A percentile compares a stretch with the other conserved stretches of the same genome.
Conservation (phyloP, 2,113 vertebrate genomes). For the Lampris incognitus region DNA sequence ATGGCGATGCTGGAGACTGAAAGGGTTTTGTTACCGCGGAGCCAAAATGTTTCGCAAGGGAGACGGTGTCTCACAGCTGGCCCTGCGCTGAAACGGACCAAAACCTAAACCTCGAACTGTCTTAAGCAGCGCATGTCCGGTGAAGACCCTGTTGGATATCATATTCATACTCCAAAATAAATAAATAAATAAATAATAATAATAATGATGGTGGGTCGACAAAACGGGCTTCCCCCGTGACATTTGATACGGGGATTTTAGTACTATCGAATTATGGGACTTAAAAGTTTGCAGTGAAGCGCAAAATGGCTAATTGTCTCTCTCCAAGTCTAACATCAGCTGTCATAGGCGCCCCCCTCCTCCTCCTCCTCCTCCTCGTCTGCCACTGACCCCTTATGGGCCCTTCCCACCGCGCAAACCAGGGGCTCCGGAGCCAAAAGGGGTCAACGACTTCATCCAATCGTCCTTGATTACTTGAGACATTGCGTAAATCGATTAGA, state of each 20-base stretch:
- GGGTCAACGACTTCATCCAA: conserved; percentile 82
- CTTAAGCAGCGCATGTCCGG: background rate
- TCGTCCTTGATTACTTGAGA: conserved; percentile 79
- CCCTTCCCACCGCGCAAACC: conserved; percentile 58
- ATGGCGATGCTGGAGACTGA: conserved; percentile 25
- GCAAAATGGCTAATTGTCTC: conserved; percentile 84
- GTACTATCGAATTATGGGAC: conserved; percentile 74
- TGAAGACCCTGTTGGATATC: background rate
- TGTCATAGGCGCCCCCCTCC: conserved; percentile 62
- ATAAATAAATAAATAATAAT: too few relatives aligned
- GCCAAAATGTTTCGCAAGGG: too few relatives aligned
- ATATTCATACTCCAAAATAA: background rate
- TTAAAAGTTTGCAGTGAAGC: conserved; percentile 79
- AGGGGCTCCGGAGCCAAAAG: conserved; percentile 71
- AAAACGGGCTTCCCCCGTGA: conserved; percentile 42
- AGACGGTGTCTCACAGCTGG: background rate
- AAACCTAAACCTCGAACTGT: background rate
- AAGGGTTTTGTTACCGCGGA: conserved; percentile 6
- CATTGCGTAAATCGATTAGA: conserved; percentile 82
- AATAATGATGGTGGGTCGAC: conserved; percentile 47
- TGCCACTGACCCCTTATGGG: conserved; percentile 62
- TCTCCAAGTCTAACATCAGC: conserved; percentile 78
- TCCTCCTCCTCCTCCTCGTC: conserved; percentile 27
- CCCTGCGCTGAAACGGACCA: background rate
- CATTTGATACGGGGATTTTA: conserved; percentile 65